phyloP scores from a whole-genome alignment of 2,113 vertebrate genomes.

The Chauna torquata region DNA sequence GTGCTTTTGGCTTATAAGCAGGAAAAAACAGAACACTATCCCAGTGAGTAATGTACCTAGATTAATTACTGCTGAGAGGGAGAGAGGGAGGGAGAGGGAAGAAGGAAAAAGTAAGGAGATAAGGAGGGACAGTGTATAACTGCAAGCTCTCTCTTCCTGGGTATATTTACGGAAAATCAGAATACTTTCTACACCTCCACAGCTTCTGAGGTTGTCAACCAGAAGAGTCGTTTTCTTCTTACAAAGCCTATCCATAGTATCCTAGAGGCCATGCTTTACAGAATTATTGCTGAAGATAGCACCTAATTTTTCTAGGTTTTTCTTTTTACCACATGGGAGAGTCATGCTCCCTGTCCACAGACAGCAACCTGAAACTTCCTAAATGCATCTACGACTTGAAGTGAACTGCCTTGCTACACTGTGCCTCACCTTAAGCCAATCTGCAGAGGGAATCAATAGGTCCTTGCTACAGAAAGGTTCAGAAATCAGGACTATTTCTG shows the following conservation, averaged over 20 bases:
- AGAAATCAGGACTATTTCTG: background rate
- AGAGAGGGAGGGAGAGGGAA: background rate
- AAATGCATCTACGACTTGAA: background rate
- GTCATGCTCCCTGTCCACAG: background rate
- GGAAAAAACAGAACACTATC: background rate
- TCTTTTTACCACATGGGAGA: background rate
- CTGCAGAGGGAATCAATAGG: background rate
- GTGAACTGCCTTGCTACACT: background rate
- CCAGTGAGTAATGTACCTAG: background rate
- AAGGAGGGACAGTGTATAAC: background rate
- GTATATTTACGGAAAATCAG: background rate
- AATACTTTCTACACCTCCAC: background rate
- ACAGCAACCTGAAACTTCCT: background rate
- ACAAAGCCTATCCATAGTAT: background rate
- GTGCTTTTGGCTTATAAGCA: background rate
- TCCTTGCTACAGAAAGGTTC: background rate
- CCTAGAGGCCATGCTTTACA: background rate
- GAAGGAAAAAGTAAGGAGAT: background rate
- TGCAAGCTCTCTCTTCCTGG: background rate
- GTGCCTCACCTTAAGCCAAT: background rate
- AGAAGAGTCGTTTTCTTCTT: background rate
- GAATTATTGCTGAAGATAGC: background rate
- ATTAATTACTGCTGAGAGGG: background rate
- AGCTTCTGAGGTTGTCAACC: background rate
- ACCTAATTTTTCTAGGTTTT: background rate